Evolutionary conservation across 2,888 invertebrate genomes (phyloP).

Genomic region (Heliothis peltigera): DNA sequence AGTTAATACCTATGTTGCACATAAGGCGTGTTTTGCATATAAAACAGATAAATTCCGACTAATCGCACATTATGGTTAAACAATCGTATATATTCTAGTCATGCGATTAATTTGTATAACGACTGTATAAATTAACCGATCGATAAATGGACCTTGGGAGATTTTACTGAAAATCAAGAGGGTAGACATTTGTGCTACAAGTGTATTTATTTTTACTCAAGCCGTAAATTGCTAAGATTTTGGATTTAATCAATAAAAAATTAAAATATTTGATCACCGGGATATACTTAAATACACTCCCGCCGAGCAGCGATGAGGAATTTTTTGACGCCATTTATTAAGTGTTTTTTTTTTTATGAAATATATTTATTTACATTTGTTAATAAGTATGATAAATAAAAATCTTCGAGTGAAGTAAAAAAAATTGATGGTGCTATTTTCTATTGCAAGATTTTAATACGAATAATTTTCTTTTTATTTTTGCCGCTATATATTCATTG

Average conservation of each 20-base stretch:
- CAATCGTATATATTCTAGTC: conserved; percentile 63
- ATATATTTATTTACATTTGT: too few relatives aligned
- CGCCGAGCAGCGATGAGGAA: too few relatives aligned
- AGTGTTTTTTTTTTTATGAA: too few relatives aligned
- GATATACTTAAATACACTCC: too few relatives aligned
- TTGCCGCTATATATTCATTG: too few relatives aligned
- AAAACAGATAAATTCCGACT: conserved; percentile 55
- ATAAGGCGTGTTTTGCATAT: conserved; percentile 53
- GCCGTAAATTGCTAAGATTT: neutral
- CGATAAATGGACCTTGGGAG: conserved; percentile 26
- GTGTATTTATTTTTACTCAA: neutral
- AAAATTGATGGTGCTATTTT: too few relatives aligned
- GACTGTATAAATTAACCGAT: conserved; percentile 57
- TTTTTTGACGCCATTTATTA: too few relatives aligned
- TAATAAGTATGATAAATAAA: too few relatives aligned
- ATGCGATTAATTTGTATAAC: conserved; percentile 58
- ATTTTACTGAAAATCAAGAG: conserved; percentile 27
- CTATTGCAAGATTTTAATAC: too few relatives aligned
- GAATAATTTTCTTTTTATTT: too few relatives aligned
- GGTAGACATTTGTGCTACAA: conserved; percentile 16
- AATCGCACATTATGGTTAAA: conserved; percentile 60
- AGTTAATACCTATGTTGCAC: conserved; percentile 51
- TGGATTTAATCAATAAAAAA: neutral
- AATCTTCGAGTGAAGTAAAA: too few relatives aligned
- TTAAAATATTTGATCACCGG: too few relatives aligned